Conservation (phyloP, 2,113 vertebrate species). For the Pollachius pollachius region DNA sequence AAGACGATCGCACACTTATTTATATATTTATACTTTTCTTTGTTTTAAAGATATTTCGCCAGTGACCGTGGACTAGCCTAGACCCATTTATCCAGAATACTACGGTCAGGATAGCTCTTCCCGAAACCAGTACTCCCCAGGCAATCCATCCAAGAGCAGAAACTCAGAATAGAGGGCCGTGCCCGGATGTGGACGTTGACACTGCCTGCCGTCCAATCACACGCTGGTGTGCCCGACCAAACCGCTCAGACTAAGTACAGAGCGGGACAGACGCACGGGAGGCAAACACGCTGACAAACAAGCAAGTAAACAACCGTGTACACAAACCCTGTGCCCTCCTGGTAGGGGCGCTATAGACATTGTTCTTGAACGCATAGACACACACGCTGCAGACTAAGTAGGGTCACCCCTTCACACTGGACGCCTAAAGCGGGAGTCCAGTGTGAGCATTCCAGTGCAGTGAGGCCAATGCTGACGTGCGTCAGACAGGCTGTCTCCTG, state of each 20-base stretch:
- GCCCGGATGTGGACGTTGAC: slow-evolving; percentile 33
- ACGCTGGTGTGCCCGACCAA: slow-evolving; percentile 36
- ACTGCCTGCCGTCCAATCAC: slow-evolving; percentile 28
- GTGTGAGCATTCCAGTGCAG: slow-evolving; percentile 37
- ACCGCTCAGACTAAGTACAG: slow-evolving; percentile 33
- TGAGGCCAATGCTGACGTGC: slow-evolving; percentile 27
- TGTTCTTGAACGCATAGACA: slow-evolving; percentile 6
- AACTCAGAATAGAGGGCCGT: slow-evolving; percentile 36
- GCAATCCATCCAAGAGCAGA: slow-evolving; percentile 14
- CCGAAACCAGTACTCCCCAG: slow-evolving; percentile 9
- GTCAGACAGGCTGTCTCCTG: slow-evolving; percentile 25
- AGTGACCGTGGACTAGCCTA: too few species aligned
- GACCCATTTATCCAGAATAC: background rate
- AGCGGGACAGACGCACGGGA: background rate
- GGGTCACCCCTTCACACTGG: slow-evolving; percentile 26
- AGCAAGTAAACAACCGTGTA: slow-evolving; percentile 32
- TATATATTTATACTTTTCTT: slow-evolving; percentile 7
- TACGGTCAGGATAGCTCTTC: background rate
- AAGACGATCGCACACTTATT: too few species aligned
- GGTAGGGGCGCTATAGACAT: slow-evolving; percentile 10
- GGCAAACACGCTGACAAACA: slow-evolving; percentile 33
- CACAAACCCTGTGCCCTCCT: slow-evolving; percentile 26
- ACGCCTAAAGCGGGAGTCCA: slow-evolving; percentile 23
- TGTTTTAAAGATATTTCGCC: too few species aligned
- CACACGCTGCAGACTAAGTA: slow-evolving; percentile 11